Evolutionary conservation across 53 echinoderm and acorn worm species (phyloP), one percentile per base, ranked within the genome.

Genomic region (Echinometra lucunter): DNA sequence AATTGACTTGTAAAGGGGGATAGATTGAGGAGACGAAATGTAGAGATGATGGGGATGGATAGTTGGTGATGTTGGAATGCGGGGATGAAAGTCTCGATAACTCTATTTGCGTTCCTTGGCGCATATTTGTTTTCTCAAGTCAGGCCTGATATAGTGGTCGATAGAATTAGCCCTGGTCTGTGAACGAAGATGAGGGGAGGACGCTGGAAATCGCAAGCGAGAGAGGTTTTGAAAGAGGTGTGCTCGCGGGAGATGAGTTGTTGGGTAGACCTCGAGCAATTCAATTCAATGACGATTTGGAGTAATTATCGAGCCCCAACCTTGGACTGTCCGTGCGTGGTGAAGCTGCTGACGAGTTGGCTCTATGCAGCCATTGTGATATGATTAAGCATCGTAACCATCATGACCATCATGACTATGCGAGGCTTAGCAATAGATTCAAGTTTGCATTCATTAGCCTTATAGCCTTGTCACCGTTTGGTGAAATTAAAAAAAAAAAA

Each of bases 111-210:
- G 35, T 90, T 90, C 90, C 90, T 66, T 90, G 63, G 90, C 63
- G 90, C 57, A 90, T 90, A 63, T 90, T 90, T 90, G 90, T 63
- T 90, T 90, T 90, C 38, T 60, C 90, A 90, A 90, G 58, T 60
- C 90, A 63, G 23, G 90, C 63, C 40, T 90, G 90, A 60, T n/a
- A n/a, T 90, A 90, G 35, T 37, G 90, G 90, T 90, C 90, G 90
- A 90, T 90, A 37, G 90, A 90, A 90, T 90, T 63, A 90, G 90
- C 66, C 90, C 90, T 40, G 63, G 66, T 88, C 40, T 34, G 28
- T 90, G 58, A 34, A 15, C 40, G 90, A 63, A 63, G 35, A 60
- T 35, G 63, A 27, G 90, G 40, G 18, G 19, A 55, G 88, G 30
- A 88, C 55, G 88, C 27, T 13, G 55, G 42, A 21, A 53, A 88